Evolutionary conservation across 2,888 invertebrate genomes (phyloP), one percentile per base, ranked within the genome.

Genomic region (Drosophila austrosaltans): DNA sequence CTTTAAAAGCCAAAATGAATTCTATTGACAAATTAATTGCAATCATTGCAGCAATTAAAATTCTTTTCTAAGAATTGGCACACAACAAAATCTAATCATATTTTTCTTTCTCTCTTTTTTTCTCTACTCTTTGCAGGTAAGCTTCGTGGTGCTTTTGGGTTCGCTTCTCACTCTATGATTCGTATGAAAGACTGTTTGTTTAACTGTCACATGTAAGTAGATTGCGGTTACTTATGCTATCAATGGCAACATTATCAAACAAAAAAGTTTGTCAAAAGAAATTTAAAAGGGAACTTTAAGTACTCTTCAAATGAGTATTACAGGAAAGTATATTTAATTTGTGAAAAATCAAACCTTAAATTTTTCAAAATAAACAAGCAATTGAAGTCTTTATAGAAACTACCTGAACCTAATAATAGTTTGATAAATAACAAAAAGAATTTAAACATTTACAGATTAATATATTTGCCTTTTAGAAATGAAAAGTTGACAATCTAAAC

Each of bases 21-120:
- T 90, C 87, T 91, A 91, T 91, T 91, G 91, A 91, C 91, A 91
- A 83, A 90, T 91, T 91, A 90, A 91, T 91, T 90, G 91, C 88
- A 75, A 79, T 84, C 84, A 90, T 88, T 82, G 82, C 75, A 56
- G 82, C 83, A 86, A 82, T 82, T 88, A 86, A 82, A 88, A 82
- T 82, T 82, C 72, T 61, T 68, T 48, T 57, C 66, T 71, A 59
- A 48, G 7, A 28, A 28, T 60, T 58, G 58, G 63, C 68, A 54
- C 72, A 72, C 53, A 58, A 66, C 58, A 30, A 65, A 68, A 57
- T 66, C 53, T 72, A 66, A 73, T 66, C n/a, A 42, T 56, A 56
- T 57, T 73, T 44, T 58, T n/a, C 30, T 22, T 53, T 20, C 20
- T 44, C 44, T 16, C 40, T 61, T 53, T 20, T 20, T 36, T 61